Evolutionary conservation across 2,888 invertebrate genomes (phyloP).

Genomic region (Pachliopta kotzebuea): DNA sequence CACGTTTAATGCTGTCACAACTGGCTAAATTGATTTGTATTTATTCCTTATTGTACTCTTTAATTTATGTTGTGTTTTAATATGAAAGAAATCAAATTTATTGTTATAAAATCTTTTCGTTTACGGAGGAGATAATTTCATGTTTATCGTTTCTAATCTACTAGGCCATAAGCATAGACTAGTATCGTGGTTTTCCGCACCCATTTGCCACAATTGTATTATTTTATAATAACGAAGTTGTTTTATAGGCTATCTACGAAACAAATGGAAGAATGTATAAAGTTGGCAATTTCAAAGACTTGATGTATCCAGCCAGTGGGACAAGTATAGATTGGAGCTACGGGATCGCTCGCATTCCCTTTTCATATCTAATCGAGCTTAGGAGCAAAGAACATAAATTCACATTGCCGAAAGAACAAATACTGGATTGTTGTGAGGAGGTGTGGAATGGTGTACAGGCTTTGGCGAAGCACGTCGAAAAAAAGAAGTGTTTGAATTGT

Average conservation of each 20-base stretch:
- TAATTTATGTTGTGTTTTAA: not conserved
- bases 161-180: too few relatives aligned
- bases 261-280: constrained; percentile 66
- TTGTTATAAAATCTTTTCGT: too few relatives aligned
- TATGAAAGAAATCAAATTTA: not conserved
- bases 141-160: not conserved
- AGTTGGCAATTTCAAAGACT: constrained; percentile 70
- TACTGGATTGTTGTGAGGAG: constrained; percentile 61
- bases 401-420: constrained; percentile 57
- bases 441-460: constrained; percentile 55
- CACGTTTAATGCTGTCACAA: too few relatives aligned
- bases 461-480: constrained; percentile 57
- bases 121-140: too few relatives aligned
- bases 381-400: constrained; percentile 63
- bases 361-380: constrained; percentile 66
- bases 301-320: constrained; percentile 68
- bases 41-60: not conserved
- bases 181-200: too few relatives aligned
- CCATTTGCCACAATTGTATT: too few relatives aligned
- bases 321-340: constrained; percentile 76
- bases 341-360: constrained; percentile 65
- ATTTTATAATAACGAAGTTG: not conserved
- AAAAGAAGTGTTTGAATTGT: constrained; percentile 56
- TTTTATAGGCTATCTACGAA: constrained; percentile 64
- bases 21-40: too few relatives aligned